Evolutionary conservation across 2,888 invertebrate species (phyloP), one percentile per base, ranked within the genome.

Genomic region (Trichopria drosophilae): DNA sequence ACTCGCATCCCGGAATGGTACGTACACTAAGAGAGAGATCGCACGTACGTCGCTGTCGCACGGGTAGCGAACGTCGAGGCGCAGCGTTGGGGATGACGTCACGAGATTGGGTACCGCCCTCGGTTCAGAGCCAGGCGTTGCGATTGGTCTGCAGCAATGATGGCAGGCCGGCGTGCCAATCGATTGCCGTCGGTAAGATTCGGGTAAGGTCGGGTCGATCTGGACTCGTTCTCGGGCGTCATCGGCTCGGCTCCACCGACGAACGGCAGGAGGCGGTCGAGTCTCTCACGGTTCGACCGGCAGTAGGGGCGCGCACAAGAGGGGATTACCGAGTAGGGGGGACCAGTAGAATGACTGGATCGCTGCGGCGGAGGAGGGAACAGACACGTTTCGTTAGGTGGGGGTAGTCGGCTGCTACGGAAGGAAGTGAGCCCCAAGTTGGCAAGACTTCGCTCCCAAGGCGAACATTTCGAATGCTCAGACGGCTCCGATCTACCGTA

Each of bases 151-250:
- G 50, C 39, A 43, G 65, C 60, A 73, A 74, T 74, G 71, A 75
- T 73, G 73, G 75, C 73, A 73, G 75, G 71, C 72, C 59, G 55
- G 65, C 62, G 60, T 66, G 65, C 73, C 75, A 75, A 75, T 76
- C 72, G 76, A 76, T 73, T 69, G 64, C 55, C 62, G 57, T 53
- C 59, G 61, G 56, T 58, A 57, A 59, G 60, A 62, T 62, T 63
- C 58, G 45, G 55, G 55, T 37, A 22, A 50, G 31, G 41, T 45
- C 49, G 29, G 53, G 45, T 51, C 42, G 51, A 40, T 36, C 50
- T 40, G 53, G 49, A 57, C 51, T 39, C 42, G 35, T 31, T 43
- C 43, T 28, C n/a, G n/a, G n/a, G n/a, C n/a, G 47, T 44, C 32
- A 44, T 10, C 9, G 7, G 24, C 4, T 36, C 35, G 22, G 53